Evolutionary conservation across 2,797 vertebrate genomes (phyloP).

Genomic region (Cyclura pinguis): DNA sequence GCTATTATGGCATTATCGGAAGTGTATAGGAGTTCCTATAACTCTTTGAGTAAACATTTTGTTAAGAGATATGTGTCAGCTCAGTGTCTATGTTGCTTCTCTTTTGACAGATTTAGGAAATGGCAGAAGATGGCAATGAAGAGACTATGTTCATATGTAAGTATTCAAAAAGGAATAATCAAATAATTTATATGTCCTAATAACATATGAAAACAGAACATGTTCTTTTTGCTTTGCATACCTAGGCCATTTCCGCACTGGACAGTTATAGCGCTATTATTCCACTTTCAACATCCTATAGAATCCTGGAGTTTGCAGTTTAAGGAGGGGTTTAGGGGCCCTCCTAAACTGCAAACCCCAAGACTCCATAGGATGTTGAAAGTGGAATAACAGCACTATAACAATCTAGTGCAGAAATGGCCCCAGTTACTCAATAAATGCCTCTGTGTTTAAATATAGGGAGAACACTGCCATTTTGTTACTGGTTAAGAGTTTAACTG

Average conservation of each 20-base stretch:
- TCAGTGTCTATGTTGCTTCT: slow-evolving; percentile 3
- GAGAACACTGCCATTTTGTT: not conserved
- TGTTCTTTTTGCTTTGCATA: not conserved
- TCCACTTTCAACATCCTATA: no score
- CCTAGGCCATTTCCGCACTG: not conserved
- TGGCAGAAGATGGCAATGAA: slow-evolving; percentile 84
- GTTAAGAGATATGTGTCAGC: not conserved
- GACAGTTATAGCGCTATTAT: no score
- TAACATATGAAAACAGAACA: not conserved
- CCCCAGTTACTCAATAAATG: not conserved
- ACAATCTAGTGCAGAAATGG: no score
- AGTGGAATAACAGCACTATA: no score
- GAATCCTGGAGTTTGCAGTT: no score
- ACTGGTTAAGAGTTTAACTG: not conserved
- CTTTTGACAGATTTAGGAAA: slow-evolving; percentile 73
- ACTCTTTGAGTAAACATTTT: not conserved
- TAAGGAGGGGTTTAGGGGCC: no score
- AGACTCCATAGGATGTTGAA: no score
- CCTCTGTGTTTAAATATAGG: not conserved
- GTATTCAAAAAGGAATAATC: slow-evolving; percentile 64
- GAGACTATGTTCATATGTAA: slow-evolving; percentile 86
- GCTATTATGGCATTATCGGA: not conserved
- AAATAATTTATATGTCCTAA: not conserved
- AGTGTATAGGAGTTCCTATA: not conserved
- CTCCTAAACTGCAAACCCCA: no score